Percentiles rank a stretch among this genome's conserved stretches.
Evolutionary conservation across 2,113 vertebrate genomes (phyloP).

Genomic region (Tenrec ecaudatus): DNA sequence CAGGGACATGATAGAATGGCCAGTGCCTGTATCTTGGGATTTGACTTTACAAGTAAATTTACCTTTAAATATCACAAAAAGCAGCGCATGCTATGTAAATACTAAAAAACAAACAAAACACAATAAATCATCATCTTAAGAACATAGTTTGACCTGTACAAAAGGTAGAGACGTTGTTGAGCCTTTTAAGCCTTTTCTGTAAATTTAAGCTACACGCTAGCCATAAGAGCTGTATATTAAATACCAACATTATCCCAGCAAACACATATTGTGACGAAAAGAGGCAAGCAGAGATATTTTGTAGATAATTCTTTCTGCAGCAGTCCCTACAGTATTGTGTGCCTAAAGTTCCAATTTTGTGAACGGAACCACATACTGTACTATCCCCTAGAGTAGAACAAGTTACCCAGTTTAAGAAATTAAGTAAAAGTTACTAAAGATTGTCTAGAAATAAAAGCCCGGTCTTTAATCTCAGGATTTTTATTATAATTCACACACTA

Average conservation of each 20-base stretch:
- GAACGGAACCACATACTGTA: not conserved
- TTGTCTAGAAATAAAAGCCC: slow-evolving; percentile 23
- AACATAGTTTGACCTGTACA: not conserved
- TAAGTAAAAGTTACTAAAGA: slow-evolving; percentile 7
- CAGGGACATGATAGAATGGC: not conserved
- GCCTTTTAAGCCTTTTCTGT: not conserved
- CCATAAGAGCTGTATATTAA: not conserved
- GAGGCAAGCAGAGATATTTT: not conserved
- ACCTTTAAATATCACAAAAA: slow-evolving; percentile 15
- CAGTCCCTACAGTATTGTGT: not conserved
- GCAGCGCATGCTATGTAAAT: not conserved
- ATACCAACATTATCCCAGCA: not conserved
- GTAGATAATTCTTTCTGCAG: not conserved
- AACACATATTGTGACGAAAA: slow-evolving; percentile 11
- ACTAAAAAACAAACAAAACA: not conserved
- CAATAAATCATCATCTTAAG: not conserved
- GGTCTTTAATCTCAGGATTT: not conserved
- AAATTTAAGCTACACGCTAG: not conserved
- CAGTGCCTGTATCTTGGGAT: not conserved
- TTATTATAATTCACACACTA: not conserved
- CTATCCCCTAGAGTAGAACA: not conserved
- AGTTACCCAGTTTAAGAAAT: slow-evolving; percentile 25
- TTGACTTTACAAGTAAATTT: not conserved
- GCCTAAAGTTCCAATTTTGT: not conserved
- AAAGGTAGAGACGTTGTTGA: not conserved